phyloP scores from a whole-genome alignment of 2,888 invertebrate species.

The Neria commutata region DNA sequence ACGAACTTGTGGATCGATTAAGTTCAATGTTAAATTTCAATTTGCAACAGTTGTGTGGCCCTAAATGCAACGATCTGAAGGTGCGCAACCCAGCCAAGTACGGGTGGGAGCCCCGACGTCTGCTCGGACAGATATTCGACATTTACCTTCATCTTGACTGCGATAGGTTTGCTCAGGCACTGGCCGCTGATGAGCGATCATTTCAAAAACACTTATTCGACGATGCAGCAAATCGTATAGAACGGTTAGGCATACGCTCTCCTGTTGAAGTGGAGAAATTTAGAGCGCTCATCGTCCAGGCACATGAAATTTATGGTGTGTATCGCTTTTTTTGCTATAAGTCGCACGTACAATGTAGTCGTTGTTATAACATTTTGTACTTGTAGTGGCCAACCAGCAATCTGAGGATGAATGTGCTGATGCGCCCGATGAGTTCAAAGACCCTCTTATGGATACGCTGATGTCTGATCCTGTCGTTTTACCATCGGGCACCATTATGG shows the following conservation, averaged over 20 bases:
- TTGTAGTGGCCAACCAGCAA: slow-evolving; percentile 76
- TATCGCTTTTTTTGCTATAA: no score
- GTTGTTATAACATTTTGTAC: neutral
- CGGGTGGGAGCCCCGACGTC: slow-evolving; percentile 93
- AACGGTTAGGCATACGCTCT: slow-evolving; percentile 81
- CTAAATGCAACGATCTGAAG: slow-evolving; percentile 92
- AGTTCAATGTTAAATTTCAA: slow-evolving; percentile 99
- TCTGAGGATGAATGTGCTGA: slow-evolving; percentile 92
- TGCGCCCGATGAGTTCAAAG: slow-evolving; percentile 95
- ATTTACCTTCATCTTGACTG: slow-evolving; percentile 97
- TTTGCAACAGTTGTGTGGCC: slow-evolving; percentile 93
- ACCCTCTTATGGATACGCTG: slow-evolving; percentile 95
- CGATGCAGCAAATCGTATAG: slow-evolving; percentile 84
- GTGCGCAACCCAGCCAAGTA: slow-evolving; percentile 93
- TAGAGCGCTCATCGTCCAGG: slow-evolving; percentile 75
- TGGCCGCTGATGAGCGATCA: slow-evolving; percentile 96
- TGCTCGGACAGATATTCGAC: slow-evolving; percentile 91
- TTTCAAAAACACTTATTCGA: slow-evolving; percentile 92
- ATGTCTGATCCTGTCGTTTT: slow-evolving; percentile 95
- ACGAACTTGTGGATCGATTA: slow-evolving; percentile 90
- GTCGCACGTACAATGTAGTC: no score
- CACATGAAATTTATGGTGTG: slow-evolving; percentile 74
- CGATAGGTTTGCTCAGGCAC: slow-evolving; percentile 86
- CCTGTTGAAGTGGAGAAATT: slow-evolving; percentile 86
- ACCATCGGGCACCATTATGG: slow-evolving; percentile 93